These are phyloP conservation scores for Cetoscarus ocellatus DNA, from an alignment of 2,797 vertebrate genomes.

Conservation along the genomic window DNA sequence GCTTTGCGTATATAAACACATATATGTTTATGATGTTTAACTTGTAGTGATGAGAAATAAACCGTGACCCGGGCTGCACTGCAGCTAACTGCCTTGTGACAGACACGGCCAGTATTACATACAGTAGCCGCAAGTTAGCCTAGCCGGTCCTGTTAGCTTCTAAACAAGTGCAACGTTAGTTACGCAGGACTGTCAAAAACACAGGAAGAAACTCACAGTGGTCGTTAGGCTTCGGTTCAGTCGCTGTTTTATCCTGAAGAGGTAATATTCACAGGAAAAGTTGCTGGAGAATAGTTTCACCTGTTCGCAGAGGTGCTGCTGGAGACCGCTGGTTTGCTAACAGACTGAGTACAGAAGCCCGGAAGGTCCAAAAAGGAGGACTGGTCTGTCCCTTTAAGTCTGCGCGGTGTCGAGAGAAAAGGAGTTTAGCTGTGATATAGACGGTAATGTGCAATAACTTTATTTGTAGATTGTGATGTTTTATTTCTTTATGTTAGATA, in stretches of 20 bases:
- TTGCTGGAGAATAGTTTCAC: slow-evolving; percentile 67
- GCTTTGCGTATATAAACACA: background rate
- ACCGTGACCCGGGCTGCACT: background rate
- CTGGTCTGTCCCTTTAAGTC: background rate
- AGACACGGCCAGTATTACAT: slow-evolving; percentile 45
- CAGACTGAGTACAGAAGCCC: slow-evolving; percentile 65
- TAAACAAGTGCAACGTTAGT: slow-evolving; percentile 65
- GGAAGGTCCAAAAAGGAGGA: slow-evolving; percentile 44
- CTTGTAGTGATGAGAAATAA: fast-evolving
- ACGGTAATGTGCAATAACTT: too few species aligned
- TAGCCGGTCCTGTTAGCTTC: slow-evolving; percentile 58
- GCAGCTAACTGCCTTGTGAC: background rate
- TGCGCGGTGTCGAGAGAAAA: too few species aligned
- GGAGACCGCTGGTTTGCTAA: slow-evolving; percentile 48
- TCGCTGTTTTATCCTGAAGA: background rate
- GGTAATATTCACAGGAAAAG: slow-evolving; percentile 28
- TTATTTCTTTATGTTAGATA: too few species aligned
- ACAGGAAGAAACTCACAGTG: background rate
- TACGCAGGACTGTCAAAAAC: slow-evolving; percentile 5
- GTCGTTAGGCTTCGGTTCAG: background rate
- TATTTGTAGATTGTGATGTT: too few species aligned
- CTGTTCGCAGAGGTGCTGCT: slow-evolving; percentile 54
- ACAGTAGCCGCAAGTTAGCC: slow-evolving; percentile 49
- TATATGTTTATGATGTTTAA: background rate
- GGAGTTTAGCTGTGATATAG: too few species aligned